These are phyloP conservation scores for Zaprionus camerounensis DNA, from an alignment of 1,140 invertebrate genomes.

Conservation along the genomic window DNA sequence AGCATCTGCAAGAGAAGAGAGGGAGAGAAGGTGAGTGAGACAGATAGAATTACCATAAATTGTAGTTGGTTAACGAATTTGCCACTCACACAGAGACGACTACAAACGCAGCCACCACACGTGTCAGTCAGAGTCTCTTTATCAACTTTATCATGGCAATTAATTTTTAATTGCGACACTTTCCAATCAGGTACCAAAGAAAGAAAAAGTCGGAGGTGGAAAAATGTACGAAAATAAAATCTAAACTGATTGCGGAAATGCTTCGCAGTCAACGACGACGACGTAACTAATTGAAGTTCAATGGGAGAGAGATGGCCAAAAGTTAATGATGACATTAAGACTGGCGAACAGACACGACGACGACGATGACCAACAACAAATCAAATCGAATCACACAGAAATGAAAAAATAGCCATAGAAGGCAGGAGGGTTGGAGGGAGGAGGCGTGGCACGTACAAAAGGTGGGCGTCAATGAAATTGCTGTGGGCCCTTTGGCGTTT, in stretches of 20 bases:
- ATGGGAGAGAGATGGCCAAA: constrained; percentile 53
- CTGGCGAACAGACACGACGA: constrained; percentile 8
- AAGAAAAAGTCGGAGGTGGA: constrained; percentile 19
- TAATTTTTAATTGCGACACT: constrained; percentile 75
- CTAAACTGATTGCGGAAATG: constrained; percentile 47
- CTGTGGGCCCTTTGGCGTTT: constrained; percentile 44
- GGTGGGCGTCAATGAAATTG: constrained; percentile 53
- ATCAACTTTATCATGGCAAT: constrained; percentile 51
- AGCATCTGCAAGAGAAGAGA: neutral
- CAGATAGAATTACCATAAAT: too few species aligned
- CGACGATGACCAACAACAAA: constrained; percentile 9
- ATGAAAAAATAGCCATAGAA: constrained; percentile 8
- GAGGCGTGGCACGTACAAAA: constrained; percentile 33
- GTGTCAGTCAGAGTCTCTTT: constrained; percentile 17
- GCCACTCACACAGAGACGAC: neutral
- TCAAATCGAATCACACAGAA: constrained; percentile 25
- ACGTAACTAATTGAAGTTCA: constrained; percentile 71
- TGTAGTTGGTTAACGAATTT: neutral
- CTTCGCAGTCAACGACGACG: constrained; percentile 19
- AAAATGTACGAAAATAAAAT: constrained; percentile 26
- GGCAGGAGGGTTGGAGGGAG: constrained; percentile 14
- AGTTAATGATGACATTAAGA: constrained; percentile 70
- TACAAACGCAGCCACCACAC: constrained; percentile 4
- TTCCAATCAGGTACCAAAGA: constrained; percentile 49
- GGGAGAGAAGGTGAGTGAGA: neutral